Evolutionary conservation across 1,140 invertebrate species (phyloP), one percentile per base, ranked within the genome.

Genomic region (Drosophila santomea): DNA sequence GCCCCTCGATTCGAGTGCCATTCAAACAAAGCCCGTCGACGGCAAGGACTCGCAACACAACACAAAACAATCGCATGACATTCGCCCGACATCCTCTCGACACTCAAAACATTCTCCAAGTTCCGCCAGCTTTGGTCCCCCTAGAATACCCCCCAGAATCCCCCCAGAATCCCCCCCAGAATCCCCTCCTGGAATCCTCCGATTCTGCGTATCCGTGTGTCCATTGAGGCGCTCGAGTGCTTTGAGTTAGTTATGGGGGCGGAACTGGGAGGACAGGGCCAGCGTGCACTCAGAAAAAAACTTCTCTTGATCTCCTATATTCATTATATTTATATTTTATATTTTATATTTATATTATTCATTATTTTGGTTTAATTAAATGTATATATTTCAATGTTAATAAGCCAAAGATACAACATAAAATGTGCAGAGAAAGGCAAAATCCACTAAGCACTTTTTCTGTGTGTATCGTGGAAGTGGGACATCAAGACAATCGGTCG

Each of bases 1-100:
- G 8, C 54, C 59, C 69, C 39, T 45, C 64, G 38, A 57, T 68
- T 82, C 59, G 52, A 81, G 78, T 81, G 58, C 36, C 71, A 64
- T 84, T 68, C 81, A 84, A 78, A 81, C 82, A 85, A 84, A 74
- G 74, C 67, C 73, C 72, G 52, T 45, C 72, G 54, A 58, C 52
- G 47, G 58, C 71, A 74, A 74, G 58, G 57, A 50, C 71, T 77
- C 77, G 68, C 73, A 74, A 78, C 76, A 63, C 50, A 58, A 75
- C 77, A 78, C 73, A 88, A 82, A 88, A 85, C 83, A 85, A 85
- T 85, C 82, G 82, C 83, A 85, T 78, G 82, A 86, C 82, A 86
- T 78, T 84, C 72, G 82, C 78, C 69, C 63, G 68, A 81, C 82
- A 82, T 82, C 64, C 63, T 56, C 66, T 78, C 81, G 62, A 74